These are phyloP conservation scores for Anarsia innoxiella DNA, from an alignment of 2,888 invertebrate genomes.

Conservation along the genomic window DNA sequence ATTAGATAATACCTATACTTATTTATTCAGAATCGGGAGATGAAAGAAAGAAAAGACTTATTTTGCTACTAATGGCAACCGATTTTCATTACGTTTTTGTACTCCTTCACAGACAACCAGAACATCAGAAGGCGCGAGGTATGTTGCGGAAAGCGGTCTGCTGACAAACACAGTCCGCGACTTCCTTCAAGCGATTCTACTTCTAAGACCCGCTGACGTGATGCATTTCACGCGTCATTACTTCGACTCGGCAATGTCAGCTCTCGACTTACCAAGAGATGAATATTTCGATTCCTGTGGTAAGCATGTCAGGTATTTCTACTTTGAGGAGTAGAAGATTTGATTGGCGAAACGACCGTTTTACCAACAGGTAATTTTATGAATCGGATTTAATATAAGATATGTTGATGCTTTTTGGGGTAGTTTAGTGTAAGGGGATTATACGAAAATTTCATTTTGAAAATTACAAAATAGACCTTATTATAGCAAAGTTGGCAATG, in stretches of 20 bases:
- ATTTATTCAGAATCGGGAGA: neutral
- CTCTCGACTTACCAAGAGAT: conserved; percentile 62
- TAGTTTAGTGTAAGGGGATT: too few species aligned
- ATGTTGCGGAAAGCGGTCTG: conserved; percentile 73
- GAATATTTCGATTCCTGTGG: conserved; percentile 61
- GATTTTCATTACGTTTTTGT: too few species aligned
- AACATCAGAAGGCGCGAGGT: conserved; percentile 70
- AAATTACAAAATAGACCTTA: too few species aligned
- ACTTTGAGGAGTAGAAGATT: conserved; percentile 51
- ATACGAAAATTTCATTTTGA: too few species aligned
- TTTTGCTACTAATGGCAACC: neutral
- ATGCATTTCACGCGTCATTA: conserved; percentile 73
- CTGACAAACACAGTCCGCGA: conserved; percentile 74
- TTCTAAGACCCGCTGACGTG: conserved; percentile 74
- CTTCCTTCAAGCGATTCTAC: conserved; percentile 75
- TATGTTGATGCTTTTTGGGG: too few species aligned
- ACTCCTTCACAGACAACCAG: conserved; percentile 56
- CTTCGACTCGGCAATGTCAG: conserved; percentile 64
- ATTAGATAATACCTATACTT: neutral
- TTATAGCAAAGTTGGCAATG: too few species aligned
- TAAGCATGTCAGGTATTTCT: conserved; percentile 59
- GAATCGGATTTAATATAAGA: too few species aligned
- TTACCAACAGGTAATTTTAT: too few species aligned
- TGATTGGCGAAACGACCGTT: too few species aligned
- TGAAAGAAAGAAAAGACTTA: neutral